Evolutionary conservation across 2,888 invertebrate genomes (phyloP), one percentile per base, ranked within the genome.

Genomic region (Coleophora deauratella): DNA sequence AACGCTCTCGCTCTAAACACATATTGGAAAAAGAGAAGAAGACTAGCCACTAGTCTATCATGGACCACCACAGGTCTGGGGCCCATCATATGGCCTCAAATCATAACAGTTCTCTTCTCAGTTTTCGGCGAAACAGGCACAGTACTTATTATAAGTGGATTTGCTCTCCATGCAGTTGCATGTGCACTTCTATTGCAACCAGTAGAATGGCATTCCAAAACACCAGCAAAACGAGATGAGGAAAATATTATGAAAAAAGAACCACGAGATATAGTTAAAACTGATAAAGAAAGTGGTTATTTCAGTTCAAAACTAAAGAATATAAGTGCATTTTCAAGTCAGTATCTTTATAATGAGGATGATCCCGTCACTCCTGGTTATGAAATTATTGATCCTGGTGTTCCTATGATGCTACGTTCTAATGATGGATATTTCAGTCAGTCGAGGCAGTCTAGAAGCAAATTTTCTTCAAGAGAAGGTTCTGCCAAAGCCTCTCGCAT

Each of bases 11-110:
- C 92, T 2, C 70, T 93, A 43, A 93, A 93, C 58, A 91, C 92
- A 2, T 93, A 91, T 65, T 93, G 93, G 80, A 90, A 89, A 62
- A 84, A 89, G 39, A 88, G 89, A 63, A 85, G 93, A 65, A 85
- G 92, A 60, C 75, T 91, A 33, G 93, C 93, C 0, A 91, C 91
- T 0, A 91, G 92, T 0, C 75, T 91, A 40, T 90, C 91, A 50
- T 91, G 91, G 87, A 91, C 91, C 0, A 88, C 90, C 0, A 91
- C 92, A 2, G 93, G 91, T 0, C 62, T 93, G 21, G 93, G 93
- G 0, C 92, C 93, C 1, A 91, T 93, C 33, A 57, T 92, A 38
- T 89, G 92, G 87, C 93, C 93, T 2, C 88, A 91, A 54, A 77
- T 93, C 14, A 91, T 93, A 39, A 92, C 91, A 11, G 73, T 75